phyloP scores from a whole-genome alignment of 2,113 vertebrate genomes.

The Myrmophylax atrothorax region DNA sequence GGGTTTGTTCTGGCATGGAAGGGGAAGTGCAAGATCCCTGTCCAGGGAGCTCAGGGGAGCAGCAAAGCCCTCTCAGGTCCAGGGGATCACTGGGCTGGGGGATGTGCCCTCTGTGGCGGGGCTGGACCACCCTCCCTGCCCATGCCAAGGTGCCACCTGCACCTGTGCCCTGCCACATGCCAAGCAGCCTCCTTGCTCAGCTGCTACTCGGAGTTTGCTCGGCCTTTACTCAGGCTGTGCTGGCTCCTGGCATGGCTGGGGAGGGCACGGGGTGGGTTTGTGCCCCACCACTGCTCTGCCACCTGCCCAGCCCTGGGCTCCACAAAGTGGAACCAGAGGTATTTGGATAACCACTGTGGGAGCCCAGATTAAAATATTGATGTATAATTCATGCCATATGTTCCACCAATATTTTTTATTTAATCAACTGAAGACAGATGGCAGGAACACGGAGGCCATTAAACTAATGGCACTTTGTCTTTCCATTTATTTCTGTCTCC shows the following conservation, averaged over 20 bases:
- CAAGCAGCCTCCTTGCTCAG: background rate
- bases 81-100: background rate
- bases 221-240: background rate
- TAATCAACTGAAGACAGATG: slow-evolving; percentile 72
- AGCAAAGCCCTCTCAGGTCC: accelerated
- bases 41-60: accelerated
- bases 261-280: background rate
- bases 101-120: accelerated
- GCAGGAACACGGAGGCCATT: slow-evolving; percentile 62
- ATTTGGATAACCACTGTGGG: background rate
- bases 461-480: slow-evolving; percentile 64
- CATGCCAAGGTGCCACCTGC: background rate
- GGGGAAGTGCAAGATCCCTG: background rate
- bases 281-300: background rate
- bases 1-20: background rate
- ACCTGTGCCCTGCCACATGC: accelerated
- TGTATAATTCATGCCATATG: slow-evolving; percentile 69
- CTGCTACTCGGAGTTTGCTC: background rate
- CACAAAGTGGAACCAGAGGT: background rate
- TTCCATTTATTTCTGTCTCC: slow-evolving; percentile 47
- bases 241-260: accelerated
- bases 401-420: slow-evolving; percentile 67
- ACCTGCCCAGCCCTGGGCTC: background rate
- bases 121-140: background rate
- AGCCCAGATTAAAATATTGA: slow-evolving; percentile 53